Base-by-base conservation (phyloP, 1,140 invertebrate species). In the Drosophila ficusphila region DNA sequence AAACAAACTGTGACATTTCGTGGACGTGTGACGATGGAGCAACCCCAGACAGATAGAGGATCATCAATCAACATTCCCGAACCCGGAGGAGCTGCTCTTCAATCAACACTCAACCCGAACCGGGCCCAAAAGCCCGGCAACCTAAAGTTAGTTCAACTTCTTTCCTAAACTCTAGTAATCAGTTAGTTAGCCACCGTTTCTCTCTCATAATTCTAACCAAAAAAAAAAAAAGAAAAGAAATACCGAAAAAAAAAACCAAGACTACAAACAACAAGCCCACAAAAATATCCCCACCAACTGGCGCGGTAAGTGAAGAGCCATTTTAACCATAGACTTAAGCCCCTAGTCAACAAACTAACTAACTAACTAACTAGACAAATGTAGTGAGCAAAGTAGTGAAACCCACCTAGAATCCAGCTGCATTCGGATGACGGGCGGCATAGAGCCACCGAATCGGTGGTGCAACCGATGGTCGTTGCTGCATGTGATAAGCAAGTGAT, bases 221-320 rank as follows among this genome's bases (percentile, higher is more conserved):
- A 49, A 25, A 18, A 38, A 51, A 16, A 44, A 76, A 62, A 54
- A 36, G 12, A 42, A n/a, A n/a, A n/a, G n/a, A n/a, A n/a, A n/a
- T n/a, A n/a, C n/a, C n/a, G n/a, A n/a, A n/a, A n/a, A n/a, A 67
- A 76, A 36, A 68, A 53, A 38, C 60, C 46, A 73, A 34, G 47
- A 42, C 82, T 62, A 56, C 82, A 82, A 86, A 82, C 82, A 86
- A 88, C 82, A 82, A 42, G 21, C 61, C 44, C 56, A 52, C 54
- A 60, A 49, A 67, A 34, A 38, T 9, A 16, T 38, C 42, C 54
- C 65, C 60, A 73, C 75, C 82, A 88, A 77, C 81, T 49, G 68
- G 73, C 68, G 82, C 82, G 82, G 82, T 86, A 86, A 86, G 82
- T 86, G 77, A 57, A 82, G 54, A 86, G 73, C 77, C 62, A 88